phyloP scores from a whole-genome alignment of 2,113 vertebrate genomes.

The Lagenorhynchus albirostris region DNA sequence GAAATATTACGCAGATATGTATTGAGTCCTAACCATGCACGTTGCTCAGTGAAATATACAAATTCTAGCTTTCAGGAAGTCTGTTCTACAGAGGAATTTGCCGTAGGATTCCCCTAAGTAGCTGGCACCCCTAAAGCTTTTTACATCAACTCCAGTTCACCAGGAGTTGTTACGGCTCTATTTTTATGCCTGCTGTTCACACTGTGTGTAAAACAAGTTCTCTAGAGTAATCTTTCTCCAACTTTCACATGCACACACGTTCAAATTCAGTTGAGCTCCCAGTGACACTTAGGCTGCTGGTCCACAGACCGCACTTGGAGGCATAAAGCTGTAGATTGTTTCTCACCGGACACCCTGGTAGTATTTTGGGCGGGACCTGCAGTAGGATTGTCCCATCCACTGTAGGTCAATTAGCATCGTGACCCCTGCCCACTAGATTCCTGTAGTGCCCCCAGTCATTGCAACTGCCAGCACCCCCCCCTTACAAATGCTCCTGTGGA shows the following conservation, averaged over 20 bases:
- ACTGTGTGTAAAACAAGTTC: not conserved
- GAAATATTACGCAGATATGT: not conserved
- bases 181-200: not conserved
- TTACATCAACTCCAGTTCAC: not conserved
- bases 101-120: not conserved
- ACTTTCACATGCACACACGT: not conserved
- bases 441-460: not conserved
- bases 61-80: not conserved
- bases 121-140: not conserved
- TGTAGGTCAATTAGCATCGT: not conserved
- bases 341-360: not conserved
- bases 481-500: not conserved
- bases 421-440: not conserved
- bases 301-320: not conserved
- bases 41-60: not conserved
- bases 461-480: not conserved
- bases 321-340: not conserved
- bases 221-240: not conserved
- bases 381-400: not conserved
- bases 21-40: not conserved
- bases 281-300: not conserved
- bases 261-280: not conserved
- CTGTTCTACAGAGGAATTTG: not conserved
- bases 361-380: not conserved
- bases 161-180: not conserved